These are phyloP conservation scores for Sminthopsis crassicaudata DNA, from an alignment of 2,113 vertebrate genomes.

Conservation along the genomic window DNA sequence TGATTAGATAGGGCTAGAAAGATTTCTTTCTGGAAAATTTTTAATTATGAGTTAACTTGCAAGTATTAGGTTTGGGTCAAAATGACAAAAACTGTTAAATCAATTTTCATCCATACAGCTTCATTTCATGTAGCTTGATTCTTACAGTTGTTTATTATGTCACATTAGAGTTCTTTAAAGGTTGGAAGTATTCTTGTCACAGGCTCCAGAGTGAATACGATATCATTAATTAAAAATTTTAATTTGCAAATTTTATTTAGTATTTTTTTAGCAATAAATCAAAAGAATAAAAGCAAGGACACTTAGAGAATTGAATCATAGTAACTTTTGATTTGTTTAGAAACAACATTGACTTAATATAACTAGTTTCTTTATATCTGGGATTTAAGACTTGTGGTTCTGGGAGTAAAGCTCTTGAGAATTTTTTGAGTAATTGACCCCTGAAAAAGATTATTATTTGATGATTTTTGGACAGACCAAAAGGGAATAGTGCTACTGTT, in stretches of 20 bases:
- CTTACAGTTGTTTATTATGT: not conserved
- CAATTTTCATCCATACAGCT: not conserved
- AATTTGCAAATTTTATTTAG: not conserved
- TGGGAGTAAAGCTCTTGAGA: not conserved
- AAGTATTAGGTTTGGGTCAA: not conserved
- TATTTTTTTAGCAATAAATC: not conserved
- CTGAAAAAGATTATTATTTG: not conserved
- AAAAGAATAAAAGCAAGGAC: not conserved
- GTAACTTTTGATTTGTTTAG: slow-evolving; percentile 1
- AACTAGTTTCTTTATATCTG: not conserved
- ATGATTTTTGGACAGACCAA: not conserved
- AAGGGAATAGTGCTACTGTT: not conserved
- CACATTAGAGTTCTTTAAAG: not conserved
- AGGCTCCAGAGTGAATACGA: not conserved
- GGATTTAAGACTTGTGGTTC: not conserved
- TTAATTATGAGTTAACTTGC: not conserved
- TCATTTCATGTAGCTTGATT: not conserved
- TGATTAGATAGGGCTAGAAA: slow-evolving; percentile 20
- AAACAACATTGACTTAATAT: not conserved
- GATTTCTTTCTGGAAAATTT: not conserved
- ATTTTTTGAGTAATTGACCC: not conserved
- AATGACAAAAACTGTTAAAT: not conserved
- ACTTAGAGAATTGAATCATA: slow-evolving; percentile 4
- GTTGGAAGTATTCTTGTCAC: not conserved
- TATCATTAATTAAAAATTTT: not conserved